These are phyloP conservation scores for Plagodis pulveraria DNA, from an alignment of 2,888 invertebrate species.

Conservation along the genomic window DNA sequence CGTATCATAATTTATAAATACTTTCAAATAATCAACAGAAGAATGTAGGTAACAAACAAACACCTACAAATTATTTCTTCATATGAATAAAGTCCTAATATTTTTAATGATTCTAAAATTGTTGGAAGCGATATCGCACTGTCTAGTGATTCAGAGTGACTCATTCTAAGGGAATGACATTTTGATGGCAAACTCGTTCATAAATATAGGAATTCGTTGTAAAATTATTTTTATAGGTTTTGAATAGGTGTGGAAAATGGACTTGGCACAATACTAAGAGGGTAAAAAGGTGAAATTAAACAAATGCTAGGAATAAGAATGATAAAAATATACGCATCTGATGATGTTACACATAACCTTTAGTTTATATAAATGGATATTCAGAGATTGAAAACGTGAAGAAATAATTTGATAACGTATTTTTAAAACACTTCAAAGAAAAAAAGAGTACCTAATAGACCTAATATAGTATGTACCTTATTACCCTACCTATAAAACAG, in stretches of 20 bases:
- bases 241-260: constrained; percentile 18
- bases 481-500: too few species aligned
- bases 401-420: too few species aligned
- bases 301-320: constrained; percentile 4
- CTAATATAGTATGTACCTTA: too few species aligned
- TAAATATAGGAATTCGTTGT: constrained; percentile 30
- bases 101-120: constrained; percentile 27
- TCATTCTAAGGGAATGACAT: constrained; percentile 35
- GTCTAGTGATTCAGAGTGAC: constrained; percentile 36
- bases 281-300: constrained; percentile 1
- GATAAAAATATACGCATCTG: constrained; percentile 4
- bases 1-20: not conserved
- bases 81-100: not conserved
- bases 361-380: too few species aligned
- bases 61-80: not conserved
- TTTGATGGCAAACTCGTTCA: constrained; percentile 32
- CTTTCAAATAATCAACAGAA: too few species aligned
- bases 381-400: too few species aligned
- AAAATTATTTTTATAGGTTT: constrained; percentile 29
- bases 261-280: constrained; percentile 14
- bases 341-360: too few species aligned
- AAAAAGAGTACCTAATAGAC: too few species aligned
- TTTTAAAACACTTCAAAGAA: too few species aligned
- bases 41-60: constrained; percentile 2
- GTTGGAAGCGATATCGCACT: constrained; percentile 24